Percentiles rank a stretch among this genome's conserved stretches.
These are phyloP conservation scores for Malacoctenus gilli DNA, from an alignment of 2,797 vertebrate genomes.

Conservation along the genomic window DNA sequence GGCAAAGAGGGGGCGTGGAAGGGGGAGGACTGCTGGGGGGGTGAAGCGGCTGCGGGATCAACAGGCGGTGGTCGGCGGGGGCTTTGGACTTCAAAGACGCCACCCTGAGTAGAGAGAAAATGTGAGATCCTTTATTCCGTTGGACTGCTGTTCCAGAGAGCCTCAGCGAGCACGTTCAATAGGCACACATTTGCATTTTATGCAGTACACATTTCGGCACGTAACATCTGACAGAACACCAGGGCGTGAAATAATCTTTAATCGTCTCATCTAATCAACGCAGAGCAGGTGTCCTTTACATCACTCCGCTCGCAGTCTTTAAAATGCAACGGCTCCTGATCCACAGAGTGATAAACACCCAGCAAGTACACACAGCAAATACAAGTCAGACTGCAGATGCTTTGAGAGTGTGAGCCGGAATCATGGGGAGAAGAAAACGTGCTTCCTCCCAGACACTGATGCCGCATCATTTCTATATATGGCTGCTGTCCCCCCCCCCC, in stretches of 20 bases:
- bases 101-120: conserved; percentile 61
- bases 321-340: neutral
- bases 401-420: conserved; percentile 4
- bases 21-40: conserved; percentile 26
- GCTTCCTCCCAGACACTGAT: neutral
- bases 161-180: conserved; percentile 14
- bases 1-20: conserved; percentile 40
- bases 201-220: neutral
- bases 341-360: conserved; percentile 3
- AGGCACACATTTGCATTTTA: neutral
- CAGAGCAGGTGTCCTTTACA: neutral
- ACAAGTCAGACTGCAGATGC: no score
- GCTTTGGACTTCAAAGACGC: conserved; percentile 57
- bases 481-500: neutral
- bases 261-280: neutral
- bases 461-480: conserved; percentile 8
- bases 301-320: neutral
- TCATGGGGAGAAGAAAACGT: neutral
- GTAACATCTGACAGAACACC: no score
- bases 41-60: conserved; percentile 43
- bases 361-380: neutral
- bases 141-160: conserved; percentile 5
- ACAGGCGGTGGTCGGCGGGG: conserved; percentile 23
- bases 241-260: neutral
- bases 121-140: conserved; percentile 16